A percentile compares a stretch with the other conserved stretches of the same genome.
phyloP scores from a whole-genome alignment of 2,113 vertebrate genomes.

The Sorex fumeus region DNA sequence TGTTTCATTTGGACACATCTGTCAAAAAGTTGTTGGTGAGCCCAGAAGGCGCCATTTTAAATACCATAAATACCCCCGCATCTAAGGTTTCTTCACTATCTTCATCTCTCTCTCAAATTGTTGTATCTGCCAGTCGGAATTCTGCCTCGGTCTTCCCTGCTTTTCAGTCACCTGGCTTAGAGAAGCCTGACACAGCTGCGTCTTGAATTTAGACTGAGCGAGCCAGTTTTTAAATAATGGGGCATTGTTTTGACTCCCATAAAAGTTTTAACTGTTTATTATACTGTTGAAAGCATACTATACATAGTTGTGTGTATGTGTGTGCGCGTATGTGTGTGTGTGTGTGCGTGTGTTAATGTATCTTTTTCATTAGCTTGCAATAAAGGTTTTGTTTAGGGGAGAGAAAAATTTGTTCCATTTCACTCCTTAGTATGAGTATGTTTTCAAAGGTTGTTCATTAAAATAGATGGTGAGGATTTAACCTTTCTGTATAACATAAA shows the following conservation, averaged over 20 bases:
- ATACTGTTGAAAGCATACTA: conserved; percentile 83
- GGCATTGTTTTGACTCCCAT: conserved; percentile 87
- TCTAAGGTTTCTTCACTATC: conserved; percentile 86
- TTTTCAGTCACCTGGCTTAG: conserved; percentile 87
- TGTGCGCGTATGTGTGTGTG: conserved; percentile 55
- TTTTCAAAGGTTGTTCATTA: conserved; percentile 84
- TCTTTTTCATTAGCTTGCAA: conserved; percentile 79
- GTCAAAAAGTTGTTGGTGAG: conserved; percentile 94
- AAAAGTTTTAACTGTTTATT: conserved; percentile 86
- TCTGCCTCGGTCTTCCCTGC: conserved; percentile 86
- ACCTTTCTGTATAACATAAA: conserved; percentile 73
- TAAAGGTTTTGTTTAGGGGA: conserved; percentile 76
- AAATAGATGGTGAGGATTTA: conserved; percentile 77
- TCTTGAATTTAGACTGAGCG: conserved; percentile 87
- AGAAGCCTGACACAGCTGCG: conserved; percentile 89
- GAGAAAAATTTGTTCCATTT: conserved; percentile 78
- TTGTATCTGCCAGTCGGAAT: conserved; percentile 87
- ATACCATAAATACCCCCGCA: conserved; percentile 90
- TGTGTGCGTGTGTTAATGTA: conserved; percentile 71
- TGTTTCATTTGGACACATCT: conserved; percentile 88
- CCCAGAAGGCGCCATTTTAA: conserved; percentile 95
- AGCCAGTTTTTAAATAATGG: conserved; percentile 87
- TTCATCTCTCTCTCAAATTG: conserved; percentile 87
- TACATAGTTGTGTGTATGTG: conserved; percentile 66
- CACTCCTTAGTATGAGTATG: conserved; percentile 63